Evolutionary conservation across 2,113 vertebrate species (phyloP).

Genomic region (Rhizomys pruinosus): DNA sequence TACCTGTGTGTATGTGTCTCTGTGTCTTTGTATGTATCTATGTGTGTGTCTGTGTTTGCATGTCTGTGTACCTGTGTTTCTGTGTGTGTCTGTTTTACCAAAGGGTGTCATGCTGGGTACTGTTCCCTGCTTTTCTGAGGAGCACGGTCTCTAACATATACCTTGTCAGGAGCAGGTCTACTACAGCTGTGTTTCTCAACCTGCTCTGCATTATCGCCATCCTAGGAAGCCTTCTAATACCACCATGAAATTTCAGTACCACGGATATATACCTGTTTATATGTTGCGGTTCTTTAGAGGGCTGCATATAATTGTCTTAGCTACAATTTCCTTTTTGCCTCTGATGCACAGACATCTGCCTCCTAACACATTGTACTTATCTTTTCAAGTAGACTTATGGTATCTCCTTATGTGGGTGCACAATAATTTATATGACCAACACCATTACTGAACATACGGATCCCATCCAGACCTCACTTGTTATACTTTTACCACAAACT

Average conservation of each 20-base stretch:
- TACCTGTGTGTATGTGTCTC: not conserved
- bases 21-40: not conserved
- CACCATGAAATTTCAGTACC: not conserved
- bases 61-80: not conserved
- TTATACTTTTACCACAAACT: not conserved
- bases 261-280: not conserved
- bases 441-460: not conserved
- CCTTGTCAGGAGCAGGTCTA: not conserved
- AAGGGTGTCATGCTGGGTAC: accelerated
- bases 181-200: not conserved
- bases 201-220: not conserved
- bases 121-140: not conserved
- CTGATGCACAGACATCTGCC: not conserved
- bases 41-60: not conserved
- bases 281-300: not conserved
- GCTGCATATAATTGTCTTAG: not conserved
- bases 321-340: not conserved
- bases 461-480: slow-evolving; percentile 17
- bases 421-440: not conserved
- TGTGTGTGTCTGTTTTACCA: not conserved
- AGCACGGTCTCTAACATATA: not conserved
- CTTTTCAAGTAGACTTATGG: not conserved
- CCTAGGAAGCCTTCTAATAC: not conserved
- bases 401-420: not conserved
- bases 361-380: not conserved